Evolutionary conservation across 2,797 vertebrate genomes (phyloP).

Genomic region (Rhinoraja longicauda): DNA sequence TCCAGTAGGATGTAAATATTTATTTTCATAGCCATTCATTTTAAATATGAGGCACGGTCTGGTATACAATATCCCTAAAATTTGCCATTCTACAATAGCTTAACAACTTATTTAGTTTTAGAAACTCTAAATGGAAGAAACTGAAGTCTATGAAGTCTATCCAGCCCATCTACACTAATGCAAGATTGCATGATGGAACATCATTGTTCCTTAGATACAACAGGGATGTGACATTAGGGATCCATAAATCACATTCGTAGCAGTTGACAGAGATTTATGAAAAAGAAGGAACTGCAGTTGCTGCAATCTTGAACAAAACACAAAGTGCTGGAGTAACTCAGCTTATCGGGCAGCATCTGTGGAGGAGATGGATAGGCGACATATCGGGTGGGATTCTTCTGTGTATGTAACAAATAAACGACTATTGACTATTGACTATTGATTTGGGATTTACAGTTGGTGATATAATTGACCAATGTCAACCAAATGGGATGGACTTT

Average conservation of each 20-base stretch:
- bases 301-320: no score
- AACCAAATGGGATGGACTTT: background rate
- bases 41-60: background rate
- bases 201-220: background rate
- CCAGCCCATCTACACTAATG: background rate
- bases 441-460: background rate
- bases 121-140: background rate
- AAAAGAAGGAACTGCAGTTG: no score
- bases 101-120: conserved; percentile 3
- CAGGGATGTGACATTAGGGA: background rate
- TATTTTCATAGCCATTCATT: background rate
- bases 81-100: background rate
- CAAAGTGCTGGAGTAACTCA: no score
- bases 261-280: background rate
- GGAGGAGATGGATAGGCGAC: no score
- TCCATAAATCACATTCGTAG: background rate
- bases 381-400: no score
- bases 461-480: background rate
- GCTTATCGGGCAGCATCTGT: no score
- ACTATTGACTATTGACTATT: no score
- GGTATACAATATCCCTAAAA: background rate
- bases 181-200: background rate
- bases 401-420: no score
- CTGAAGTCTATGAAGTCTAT: background rate
- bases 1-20: background rate